Conservation (phyloP, 2,113 vertebrate genomes). For the Nerophis ophidion region DNA sequence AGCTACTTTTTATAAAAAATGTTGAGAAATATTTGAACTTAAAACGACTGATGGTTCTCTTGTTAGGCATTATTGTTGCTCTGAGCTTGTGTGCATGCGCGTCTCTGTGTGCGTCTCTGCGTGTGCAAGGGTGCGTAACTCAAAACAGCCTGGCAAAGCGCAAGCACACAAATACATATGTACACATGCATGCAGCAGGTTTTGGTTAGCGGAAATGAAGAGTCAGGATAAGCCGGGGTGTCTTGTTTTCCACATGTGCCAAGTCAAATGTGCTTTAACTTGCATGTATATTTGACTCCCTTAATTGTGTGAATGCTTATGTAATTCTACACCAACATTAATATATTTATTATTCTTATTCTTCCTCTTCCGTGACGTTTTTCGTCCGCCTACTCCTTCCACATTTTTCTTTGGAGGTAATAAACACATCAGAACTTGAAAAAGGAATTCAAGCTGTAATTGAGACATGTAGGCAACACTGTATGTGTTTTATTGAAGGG, state of each 20-base stretch:
- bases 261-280: constrained; percentile 1
- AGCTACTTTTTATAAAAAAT: constrained; percentile 67
- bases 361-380: no score
- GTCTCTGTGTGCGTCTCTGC: constrained; percentile 1
- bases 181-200: constrained; percentile 55
- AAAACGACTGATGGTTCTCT: constrained; percentile 67
- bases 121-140: constrained; percentile 46
- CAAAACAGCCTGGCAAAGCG: constrained; percentile 59
- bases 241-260: constrained; percentile 25
- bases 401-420: neutral
- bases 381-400: no score
- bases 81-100: constrained; percentile 63
- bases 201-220: constrained; percentile 58
- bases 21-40: constrained; percentile 70
- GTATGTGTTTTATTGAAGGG: constrained; percentile 49
- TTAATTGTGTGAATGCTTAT: constrained; percentile 6
- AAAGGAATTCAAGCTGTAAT: constrained; percentile 47
- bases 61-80: constrained; percentile 70
- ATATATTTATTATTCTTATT: no score
- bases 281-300: neutral
- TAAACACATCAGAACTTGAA: constrained; percentile 12
- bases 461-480: constrained; percentile 48
- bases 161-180: constrained; percentile 54
- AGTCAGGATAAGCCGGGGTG: constrained; percentile 23
- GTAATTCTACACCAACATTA: no score